Base-by-base conservation (phyloP, 2,113 vertebrate species). In the Microcebus griseorufus region DNA sequence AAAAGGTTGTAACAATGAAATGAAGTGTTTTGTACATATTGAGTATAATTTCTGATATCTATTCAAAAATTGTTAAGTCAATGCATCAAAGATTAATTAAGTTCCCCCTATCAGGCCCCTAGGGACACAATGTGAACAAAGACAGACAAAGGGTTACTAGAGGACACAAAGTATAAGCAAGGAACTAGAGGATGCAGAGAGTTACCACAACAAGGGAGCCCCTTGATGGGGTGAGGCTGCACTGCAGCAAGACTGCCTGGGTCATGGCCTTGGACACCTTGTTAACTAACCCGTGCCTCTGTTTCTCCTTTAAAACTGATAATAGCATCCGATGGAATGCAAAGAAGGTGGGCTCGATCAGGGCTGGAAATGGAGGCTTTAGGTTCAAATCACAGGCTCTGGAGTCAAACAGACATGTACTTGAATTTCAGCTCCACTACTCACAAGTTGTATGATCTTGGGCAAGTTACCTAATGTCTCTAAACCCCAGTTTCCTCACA, bases 221-320 rank as follows among this genome's bases (percentile, higher is more conserved):
- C 16, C 11, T 10, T 39, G 45, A 76, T 37, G 37, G 62, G 72
- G n/a, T 39, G 13, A 79, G 37, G 39, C 5, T 25, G 53, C 10
- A 1, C 23, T 88, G 17, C 22, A 94, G 70, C 60, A 32, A 83
- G 42, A 70, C 17, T 51, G n/a, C 32, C 39, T 76, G 67, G 22
- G 88, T 48, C 51, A 39, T 76, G 48, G 75, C 76, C 58, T 76
- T 81, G 45, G 39, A 90, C 82, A 93, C 2, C 3, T 45, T 89
- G 60, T 73, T 83, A 97, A 85, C 45, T 78, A 95, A 64, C 37
- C 16, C 39, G 20, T 84, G 58, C 53, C 42, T 97, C 67, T 32
- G 37, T 93, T 90, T 96, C 62, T 95, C 62, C 51, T 95, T 96
- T 64, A 82, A 93, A 98, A 92, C 34, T 81, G 37, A 48, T 65